phyloP scores from a whole-genome alignment of 1,140 invertebrate species.

The Druon quercuslanigerum region DNA sequence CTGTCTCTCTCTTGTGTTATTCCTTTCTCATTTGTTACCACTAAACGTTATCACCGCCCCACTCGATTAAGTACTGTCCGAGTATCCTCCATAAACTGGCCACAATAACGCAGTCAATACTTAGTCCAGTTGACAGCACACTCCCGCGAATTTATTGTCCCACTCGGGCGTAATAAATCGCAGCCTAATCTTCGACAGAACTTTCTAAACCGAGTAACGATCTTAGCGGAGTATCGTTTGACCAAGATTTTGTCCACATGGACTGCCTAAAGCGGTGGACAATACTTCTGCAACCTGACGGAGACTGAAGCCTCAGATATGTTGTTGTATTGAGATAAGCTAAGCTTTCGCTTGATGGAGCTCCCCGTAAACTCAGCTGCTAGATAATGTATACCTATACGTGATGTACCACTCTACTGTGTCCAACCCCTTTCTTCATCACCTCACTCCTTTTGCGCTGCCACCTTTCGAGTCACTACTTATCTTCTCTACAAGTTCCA shows the following conservation, averaged over 20 bases:
- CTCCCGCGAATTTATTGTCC: slow-evolving; percentile 48
- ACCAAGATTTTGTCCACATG: slow-evolving; percentile 58
- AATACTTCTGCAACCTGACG: slow-evolving; percentile 59
- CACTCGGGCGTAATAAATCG: slow-evolving; percentile 55
- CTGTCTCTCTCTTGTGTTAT: neutral
- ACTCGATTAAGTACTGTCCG: slow-evolving; percentile 56
- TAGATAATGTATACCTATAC: slow-evolving; percentile 68
- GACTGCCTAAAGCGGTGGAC: slow-evolving; percentile 56
- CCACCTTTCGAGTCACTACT: neutral
- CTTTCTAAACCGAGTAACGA: slow-evolving; percentile 50
- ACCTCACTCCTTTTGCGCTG: slow-evolving; percentile 31
- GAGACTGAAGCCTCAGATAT: slow-evolving; percentile 71
- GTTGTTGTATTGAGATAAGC: slow-evolving; percentile 73
- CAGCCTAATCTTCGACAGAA: slow-evolving; percentile 60
- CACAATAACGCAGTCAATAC: slow-evolving; percentile 47
- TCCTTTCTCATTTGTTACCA: slow-evolving; percentile 41
- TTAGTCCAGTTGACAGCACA: slow-evolving; percentile 19
- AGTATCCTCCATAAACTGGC: slow-evolving; percentile 47
- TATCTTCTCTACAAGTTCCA: neutral
- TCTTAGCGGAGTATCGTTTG: slow-evolving; percentile 52
- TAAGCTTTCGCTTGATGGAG: slow-evolving; percentile 70
- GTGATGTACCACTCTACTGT: slow-evolving; percentile 45
- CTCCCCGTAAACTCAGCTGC: slow-evolving; percentile 70
- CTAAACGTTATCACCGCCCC: slow-evolving; percentile 55
- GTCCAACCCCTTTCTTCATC: slow-evolving; percentile 46